Evolutionary conservation across 2,888 invertebrate species (phyloP), one percentile per base, ranked within the genome.

Genomic region (Labia minor): DNA sequence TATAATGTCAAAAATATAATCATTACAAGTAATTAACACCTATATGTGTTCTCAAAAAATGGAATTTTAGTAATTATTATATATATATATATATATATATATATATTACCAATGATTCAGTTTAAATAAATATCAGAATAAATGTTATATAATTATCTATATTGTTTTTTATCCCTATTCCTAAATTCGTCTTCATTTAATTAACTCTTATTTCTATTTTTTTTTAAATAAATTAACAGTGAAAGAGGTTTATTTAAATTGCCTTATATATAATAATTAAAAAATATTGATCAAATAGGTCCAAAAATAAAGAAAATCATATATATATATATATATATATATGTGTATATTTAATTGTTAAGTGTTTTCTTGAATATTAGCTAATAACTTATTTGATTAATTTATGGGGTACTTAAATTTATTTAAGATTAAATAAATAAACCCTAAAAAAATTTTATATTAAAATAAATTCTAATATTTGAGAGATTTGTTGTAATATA

Each of bases 201-300:
- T 49, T 14, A 49, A 49, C 14, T 49, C 14, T 49, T 49, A 6
- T 26, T 26, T 26, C 26, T 26, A 6, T 26, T 49, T 49, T 49
- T 49, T 49, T 49, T n/a, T 3, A n/a, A 10, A 49, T 49, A 49
- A n/a, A n/a, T 49, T 49, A 4, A 49, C 49, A 49, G 8, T 8
- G 49, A 26, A 26, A 49, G 49, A 49, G 49, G 49, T 49, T 49
- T 49, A 49, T 49, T 49, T 49, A 49, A 49, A 49, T 49, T 49
- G 49, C 49, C 16, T 33, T 33, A n/a, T n/a, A n/a, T n/a, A n/a
- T n/a, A n/a, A 26, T 14, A 14, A 49, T 16, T 10, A 49, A 49
- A 49, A 49, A 26, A n/a, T n/a, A 26, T 26, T 26, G 26, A n/a
- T 33, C 6, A 33, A 49, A 49, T n/a, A 49, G 49, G 49, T 49